Evolutionary conservation across 2,888 invertebrate species (phyloP), one percentile per base, ranked within the genome.

Genomic region (Limnephilus rhombicus): DNA sequence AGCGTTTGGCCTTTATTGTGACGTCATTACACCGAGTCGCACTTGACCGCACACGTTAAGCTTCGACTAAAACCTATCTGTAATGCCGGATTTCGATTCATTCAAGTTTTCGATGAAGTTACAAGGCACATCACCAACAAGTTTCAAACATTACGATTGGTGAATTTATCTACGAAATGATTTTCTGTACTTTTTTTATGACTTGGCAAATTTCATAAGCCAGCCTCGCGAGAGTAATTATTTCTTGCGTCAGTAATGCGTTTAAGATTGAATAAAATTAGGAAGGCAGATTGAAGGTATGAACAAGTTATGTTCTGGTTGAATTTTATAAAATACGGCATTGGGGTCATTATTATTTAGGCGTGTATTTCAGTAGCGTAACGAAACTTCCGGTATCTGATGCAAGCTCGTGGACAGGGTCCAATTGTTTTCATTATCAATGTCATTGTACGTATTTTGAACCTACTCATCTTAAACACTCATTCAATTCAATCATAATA

Each of bases 1-100:
- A 87, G 68, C 87, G 15, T 87, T 53, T 87, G 87, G 87, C 87
- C 87, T 87, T 87, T 87, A 87, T 87, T 87, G 87, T 87, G 87
- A 87, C 87, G 87, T 53, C 87, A 87, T 68, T 31, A 68, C 87
- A 68, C 24, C 31, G 87, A 53, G 87, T 87, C 68, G 31, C 87
- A 68, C 87, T 86, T 87, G 87, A 37, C 87, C 87, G 87, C 87
- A 87, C 87, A 68, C 87, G 87, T 68, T 87, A 34, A 87, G 53
- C 87, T n/a, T 68, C 9, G 85, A 85, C 12, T 85, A 34, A 85
- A 41, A 85, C 85, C 85, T 15, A 37, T 85, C 68, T 68, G 87
- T 87, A 87, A 87, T 53, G 68, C 68, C 24, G 13, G 34, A 29
- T 29, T 87, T 53, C 13, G 34, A 87, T 87, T 53, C 53, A n/a